These are phyloP conservation scores for Trigoniulus corallinus DNA, from an alignment of 1,140 invertebrate species.

Conservation along the genomic window DNA sequence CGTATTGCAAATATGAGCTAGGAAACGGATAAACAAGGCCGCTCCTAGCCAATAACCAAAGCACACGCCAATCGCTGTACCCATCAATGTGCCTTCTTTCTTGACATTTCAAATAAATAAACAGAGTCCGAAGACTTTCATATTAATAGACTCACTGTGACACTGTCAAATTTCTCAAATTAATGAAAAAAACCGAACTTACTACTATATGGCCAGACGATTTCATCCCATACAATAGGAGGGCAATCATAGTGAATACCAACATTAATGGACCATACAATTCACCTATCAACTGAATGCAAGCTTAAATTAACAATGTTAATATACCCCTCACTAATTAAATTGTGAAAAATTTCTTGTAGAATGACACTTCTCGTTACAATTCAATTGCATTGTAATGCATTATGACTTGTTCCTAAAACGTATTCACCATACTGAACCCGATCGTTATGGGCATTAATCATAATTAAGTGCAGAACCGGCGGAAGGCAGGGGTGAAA, in stretches of 20 bases:
- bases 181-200: slow-evolving; percentile 10
- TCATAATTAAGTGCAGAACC: no score
- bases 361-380: not conserved
- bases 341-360: slow-evolving; percentile 7
- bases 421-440: no score
- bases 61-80: slow-evolving; percentile 28
- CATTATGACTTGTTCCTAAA: no score
- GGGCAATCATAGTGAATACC: slow-evolving; percentile 26
- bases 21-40: slow-evolving; percentile 21
- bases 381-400: not conserved
- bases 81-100: slow-evolving; percentile 31
- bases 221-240: slow-evolving; percentile 30
- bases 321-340: no score
- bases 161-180: not conserved
- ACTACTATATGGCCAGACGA: slow-evolving; percentile 26
- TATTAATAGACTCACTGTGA: not conserved
- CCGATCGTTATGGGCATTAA: no score
- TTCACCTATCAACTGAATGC: slow-evolving; percentile 19
- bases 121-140: not conserved
- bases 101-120: slow-evolving; percentile 14
- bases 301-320: not conserved
- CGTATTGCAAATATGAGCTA: slow-evolving; percentile 26
- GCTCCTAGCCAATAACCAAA: slow-evolving; percentile 30
- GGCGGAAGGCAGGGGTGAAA: no score
- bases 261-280: slow-evolving; percentile 30